Percentiles rank a stretch among this genome's conserved stretches.
These are phyloP conservation scores for Ciona savignyi DNA, from an alignment of 23 tunicate species.

Conservation along the genomic window DNA sequence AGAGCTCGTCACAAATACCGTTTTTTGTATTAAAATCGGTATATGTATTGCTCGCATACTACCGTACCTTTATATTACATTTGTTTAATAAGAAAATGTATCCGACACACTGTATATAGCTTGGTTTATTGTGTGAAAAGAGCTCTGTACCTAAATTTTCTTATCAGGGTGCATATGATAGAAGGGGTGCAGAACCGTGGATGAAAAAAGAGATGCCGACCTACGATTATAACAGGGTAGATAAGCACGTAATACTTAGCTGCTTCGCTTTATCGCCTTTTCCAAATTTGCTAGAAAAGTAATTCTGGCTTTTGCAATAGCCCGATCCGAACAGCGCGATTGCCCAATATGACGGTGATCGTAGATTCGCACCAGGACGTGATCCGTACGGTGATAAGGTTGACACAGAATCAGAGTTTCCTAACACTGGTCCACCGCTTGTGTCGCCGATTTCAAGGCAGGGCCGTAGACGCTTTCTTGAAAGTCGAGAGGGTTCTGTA, in stretches of 20 bases:
- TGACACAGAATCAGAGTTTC: neutral
- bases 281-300: too few relatives aligned
- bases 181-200: slow-evolving; percentile 22
- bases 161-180: neutral
- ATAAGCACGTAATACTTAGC: too few relatives aligned
- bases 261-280: too few relatives aligned
- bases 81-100: too few relatives aligned
- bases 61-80: too few relatives aligned
- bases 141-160: too few relatives aligned
- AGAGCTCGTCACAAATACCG: too few relatives aligned
- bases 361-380: neutral
- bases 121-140: too few relatives aligned
- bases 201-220: slow-evolving; percentile 21
- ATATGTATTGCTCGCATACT: too few relatives aligned
- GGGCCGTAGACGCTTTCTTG: slow-evolving; percentile 9
- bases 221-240: neutral
- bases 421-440: neutral
- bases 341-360: neutral
- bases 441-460: neutral
- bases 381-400: neutral
- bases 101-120: too few relatives aligned
- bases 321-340: neutral
- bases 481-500: slow-evolving; percentile 19
- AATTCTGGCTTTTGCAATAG: neutral
- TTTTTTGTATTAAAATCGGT: too few relatives aligned